These are phyloP conservation scores for Physella acuta DNA, from an alignment of 1,140 invertebrate species.

Conservation along the genomic window DNA sequence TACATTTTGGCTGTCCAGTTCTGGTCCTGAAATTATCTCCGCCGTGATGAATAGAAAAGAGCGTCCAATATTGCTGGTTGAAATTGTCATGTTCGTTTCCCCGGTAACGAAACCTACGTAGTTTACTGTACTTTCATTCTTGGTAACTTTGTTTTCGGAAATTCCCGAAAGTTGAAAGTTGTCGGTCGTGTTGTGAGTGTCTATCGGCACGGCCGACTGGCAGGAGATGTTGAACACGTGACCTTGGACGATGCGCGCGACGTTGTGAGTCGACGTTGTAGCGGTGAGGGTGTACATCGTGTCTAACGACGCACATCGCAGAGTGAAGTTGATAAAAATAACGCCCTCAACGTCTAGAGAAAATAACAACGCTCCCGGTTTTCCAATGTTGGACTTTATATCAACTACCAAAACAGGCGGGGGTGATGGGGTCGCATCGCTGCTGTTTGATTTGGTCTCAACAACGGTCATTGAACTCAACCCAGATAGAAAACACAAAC, in stretches of 20 bases:
- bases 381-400: constrained; percentile 8
- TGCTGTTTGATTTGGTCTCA: too few species aligned
- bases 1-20: too few species aligned
- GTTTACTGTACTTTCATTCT: neutral
- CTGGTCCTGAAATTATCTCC: neutral
- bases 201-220: neutral
- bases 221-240: constrained; percentile 7
- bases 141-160: neutral
- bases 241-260: neutral
- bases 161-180: neutral
- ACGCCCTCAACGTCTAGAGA: neutral
- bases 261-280: neutral
- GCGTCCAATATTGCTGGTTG: neutral
- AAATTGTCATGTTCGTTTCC: neutral
- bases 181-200: too few species aligned
- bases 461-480: too few species aligned
- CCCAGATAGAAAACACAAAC: too few species aligned
- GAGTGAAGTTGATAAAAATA: neutral
- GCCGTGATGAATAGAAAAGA: constrained; percentile 4
- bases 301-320: neutral
- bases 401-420: too few species aligned
- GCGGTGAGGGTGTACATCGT: neutral
- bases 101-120: neutral
- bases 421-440: too few species aligned
- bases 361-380: constrained; percentile 6